Conservation (phyloP, 2,797 vertebrate genomes). For the Paguma larvata region DNA sequence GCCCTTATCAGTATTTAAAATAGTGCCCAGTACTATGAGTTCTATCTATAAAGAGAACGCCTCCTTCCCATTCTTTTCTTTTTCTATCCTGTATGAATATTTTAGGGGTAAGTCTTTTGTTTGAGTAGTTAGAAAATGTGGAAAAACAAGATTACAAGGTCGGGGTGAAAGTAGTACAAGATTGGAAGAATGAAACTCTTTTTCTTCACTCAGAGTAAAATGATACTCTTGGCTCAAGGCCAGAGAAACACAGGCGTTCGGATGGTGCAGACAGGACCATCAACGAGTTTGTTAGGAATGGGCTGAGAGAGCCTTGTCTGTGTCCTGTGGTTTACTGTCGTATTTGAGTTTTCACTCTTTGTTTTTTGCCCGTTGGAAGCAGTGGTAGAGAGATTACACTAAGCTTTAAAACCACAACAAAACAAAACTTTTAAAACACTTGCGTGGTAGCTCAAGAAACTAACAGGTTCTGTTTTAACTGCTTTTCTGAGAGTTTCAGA, state of each 20-base stretch:
- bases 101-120: constrained; percentile 84
- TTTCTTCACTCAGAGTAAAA: constrained; percentile 87
- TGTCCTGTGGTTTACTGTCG: constrained; percentile 75
- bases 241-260: constrained; percentile 85
- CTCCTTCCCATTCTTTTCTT: constrained; percentile 12
- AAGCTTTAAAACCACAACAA: constrained; percentile 61
- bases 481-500: constrained; percentile 10
- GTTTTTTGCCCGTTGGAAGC: constrained; percentile 62
- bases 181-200: constrained; percentile 83
- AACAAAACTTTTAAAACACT: constrained; percentile 35
- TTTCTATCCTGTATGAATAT: constrained; percentile 83
- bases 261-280: constrained; percentile 87
- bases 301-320: constrained; percentile 77
- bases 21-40: constrained; percentile 80
- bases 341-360: constrained; percentile 81
- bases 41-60: constrained; percentile 63
- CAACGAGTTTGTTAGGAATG: constrained; percentile 85
- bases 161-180: constrained; percentile 85
- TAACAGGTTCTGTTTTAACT: constrained; percentile 69
- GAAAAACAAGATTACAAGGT: constrained; percentile 88
- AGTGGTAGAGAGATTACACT: constrained; percentile 46
- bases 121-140: constrained; percentile 89
- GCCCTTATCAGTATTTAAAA: constrained; percentile 84
- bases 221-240: constrained; percentile 86
- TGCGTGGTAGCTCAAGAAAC: constrained; percentile 47